Conservation (phyloP, 1,140 invertebrate genomes). For the Microvelia longipes region DNA sequence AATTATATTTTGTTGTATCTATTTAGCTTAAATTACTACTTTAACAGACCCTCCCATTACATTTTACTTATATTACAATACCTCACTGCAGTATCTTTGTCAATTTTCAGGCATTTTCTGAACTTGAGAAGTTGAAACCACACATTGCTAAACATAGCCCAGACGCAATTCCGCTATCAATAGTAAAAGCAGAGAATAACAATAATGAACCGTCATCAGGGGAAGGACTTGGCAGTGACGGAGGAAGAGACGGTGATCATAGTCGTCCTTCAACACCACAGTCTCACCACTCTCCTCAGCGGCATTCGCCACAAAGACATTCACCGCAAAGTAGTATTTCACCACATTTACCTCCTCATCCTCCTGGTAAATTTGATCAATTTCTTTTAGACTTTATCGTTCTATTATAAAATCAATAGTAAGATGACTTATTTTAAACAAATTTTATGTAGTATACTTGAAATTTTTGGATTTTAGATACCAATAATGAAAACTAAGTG, state of each 20-base stretch:
- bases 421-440: no score
- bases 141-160: conserved; percentile 55
- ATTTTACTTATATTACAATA: not conserved
- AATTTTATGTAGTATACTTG: no score
- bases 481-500: no score
- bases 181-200: conserved; percentile 34
- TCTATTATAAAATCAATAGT: no score
- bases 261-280: not conserved
- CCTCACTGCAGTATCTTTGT: not conserved
- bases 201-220: conserved; percentile 25
- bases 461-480: no score
- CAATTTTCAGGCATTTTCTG: conserved; percentile 42
- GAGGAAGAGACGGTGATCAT: not conserved
- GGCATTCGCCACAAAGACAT: no score
- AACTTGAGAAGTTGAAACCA: conserved; percentile 45
- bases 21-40: not conserved
- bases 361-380: not conserved
- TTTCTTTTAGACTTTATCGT: no score
- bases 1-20: not conserved
- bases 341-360: not conserved
- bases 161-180: conserved; percentile 33
- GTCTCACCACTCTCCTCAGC: no score
- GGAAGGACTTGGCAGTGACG: not conserved
- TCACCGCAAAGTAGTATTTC: not conserved
- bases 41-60: not conserved